Evolutionary conservation across 2,797 vertebrate genomes (phyloP).

Genomic region (Gymnoscopelus microlampas): DNA sequence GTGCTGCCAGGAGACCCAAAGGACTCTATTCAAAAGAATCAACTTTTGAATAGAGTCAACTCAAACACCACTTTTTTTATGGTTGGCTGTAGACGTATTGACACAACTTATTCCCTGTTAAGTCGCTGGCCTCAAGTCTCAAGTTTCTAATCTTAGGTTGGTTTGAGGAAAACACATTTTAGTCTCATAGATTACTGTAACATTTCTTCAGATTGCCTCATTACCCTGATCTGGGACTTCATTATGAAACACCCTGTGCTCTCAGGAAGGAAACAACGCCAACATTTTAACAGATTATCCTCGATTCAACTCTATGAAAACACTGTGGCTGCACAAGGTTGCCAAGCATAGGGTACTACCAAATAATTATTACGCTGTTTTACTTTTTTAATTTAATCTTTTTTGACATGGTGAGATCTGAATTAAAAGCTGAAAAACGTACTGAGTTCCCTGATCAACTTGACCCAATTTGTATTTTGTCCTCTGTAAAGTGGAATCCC

Average conservation of each 20-base stretch:
- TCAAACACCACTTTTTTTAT: neutral
- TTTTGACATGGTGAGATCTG: slow-evolving; percentile 39
- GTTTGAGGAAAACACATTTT: slow-evolving; percentile 4
- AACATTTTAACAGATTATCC: too few relatives aligned
- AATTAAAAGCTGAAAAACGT: slow-evolving; percentile 15
- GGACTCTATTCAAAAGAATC: slow-evolving; percentile 12
- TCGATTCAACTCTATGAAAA: slow-evolving; percentile 2
- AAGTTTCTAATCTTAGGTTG: neutral
- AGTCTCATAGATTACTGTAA: slow-evolving; percentile 14
- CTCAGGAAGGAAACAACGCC: neutral
- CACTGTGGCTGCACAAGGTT: slow-evolving; percentile 10
- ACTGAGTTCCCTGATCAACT: slow-evolving; percentile 51
- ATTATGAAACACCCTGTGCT: slow-evolving; percentile 28
- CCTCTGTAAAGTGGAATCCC: neutral
- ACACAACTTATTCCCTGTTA: slow-evolving; percentile 1
- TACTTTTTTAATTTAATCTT: slow-evolving; percentile 26
- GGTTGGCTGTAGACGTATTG: neutral
- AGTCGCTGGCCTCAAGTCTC: neutral
- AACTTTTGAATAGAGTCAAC: too few relatives aligned
- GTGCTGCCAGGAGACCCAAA: slow-evolving; percentile 21
- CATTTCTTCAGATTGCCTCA: slow-evolving; percentile 8
- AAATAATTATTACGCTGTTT: neutral
- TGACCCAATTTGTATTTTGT: slow-evolving; percentile 39
- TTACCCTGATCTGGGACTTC: slow-evolving; percentile 11
- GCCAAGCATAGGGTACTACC: neutral